A percentile compares a stretch with the other conserved stretches of the same genome.
phyloP scores from a whole-genome alignment of 2,113 vertebrate genomes.

The Motacilla tschutschensis region DNA sequence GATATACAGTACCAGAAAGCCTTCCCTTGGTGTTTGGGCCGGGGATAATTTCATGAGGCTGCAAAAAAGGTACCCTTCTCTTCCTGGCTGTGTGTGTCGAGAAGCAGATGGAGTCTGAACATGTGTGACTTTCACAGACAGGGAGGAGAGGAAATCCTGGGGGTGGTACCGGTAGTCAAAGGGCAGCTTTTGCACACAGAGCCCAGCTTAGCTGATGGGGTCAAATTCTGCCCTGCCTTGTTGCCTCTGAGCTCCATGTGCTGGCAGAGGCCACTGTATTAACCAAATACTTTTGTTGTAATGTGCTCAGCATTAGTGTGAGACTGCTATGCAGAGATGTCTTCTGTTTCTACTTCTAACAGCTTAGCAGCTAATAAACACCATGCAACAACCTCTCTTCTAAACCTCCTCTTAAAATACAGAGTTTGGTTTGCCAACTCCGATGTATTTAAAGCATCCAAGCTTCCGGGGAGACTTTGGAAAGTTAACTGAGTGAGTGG shows the following conservation, averaged over 20 bases:
- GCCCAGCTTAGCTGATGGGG: background rate
- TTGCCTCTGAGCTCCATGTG: conserved; percentile 35
- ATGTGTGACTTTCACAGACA: background rate
- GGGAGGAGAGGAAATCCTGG: background rate
- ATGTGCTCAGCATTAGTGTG: conserved; percentile 44
- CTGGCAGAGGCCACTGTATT: conserved; percentile 52
- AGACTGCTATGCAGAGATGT: conserved; percentile 62
- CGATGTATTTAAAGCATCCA: conserved; percentile 74
- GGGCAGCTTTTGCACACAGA: background rate
- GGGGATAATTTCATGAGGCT: background rate
- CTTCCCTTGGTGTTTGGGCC: background rate
- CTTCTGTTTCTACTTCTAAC: conserved; percentile 74
- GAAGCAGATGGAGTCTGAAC: background rate
- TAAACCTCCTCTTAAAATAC: conserved; percentile 74
- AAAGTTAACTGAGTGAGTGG: conserved; percentile 62
- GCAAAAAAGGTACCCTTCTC: background rate
- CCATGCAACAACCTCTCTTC: conserved; percentile 64
- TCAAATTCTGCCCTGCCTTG: conserved; percentile 38
- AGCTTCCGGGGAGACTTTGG: conserved; percentile 70
- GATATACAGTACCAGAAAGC: background rate
- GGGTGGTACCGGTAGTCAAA: fast-evolving
- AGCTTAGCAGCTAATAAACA: conserved; percentile 83
- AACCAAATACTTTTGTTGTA: conserved; percentile 63
- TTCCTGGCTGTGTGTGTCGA: fast-evolving
- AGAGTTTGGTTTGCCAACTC: conserved; percentile 72